These are phyloP conservation scores for Chelonus insularis DNA, from an alignment of 1,140 invertebrate genomes.

Conservation along the genomic window DNA sequence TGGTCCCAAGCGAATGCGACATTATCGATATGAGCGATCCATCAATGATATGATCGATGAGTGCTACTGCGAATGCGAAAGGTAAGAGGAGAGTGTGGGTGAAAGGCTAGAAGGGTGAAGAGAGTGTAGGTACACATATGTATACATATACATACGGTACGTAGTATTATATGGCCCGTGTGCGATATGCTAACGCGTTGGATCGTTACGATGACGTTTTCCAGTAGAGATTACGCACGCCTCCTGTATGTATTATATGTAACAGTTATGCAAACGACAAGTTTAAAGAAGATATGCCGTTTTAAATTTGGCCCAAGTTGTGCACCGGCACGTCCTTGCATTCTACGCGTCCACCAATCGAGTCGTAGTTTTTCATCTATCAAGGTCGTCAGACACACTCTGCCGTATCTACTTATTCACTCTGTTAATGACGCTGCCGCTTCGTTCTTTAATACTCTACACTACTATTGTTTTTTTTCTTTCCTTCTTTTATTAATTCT, in stretches of 20 bases:
- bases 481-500: too few species aligned
- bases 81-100: not conserved
- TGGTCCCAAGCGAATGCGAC: constrained; percentile 14
- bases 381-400: constrained; percentile 13
- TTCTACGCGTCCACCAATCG: not conserved
- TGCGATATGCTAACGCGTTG: constrained; percentile 30
- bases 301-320: constrained; percentile 10
- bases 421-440: not conserved
- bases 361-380: constrained; percentile 14
- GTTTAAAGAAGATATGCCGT: constrained; percentile 30
- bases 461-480: too few species aligned
- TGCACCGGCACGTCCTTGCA: constrained; percentile 12
- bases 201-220: constrained; percentile 33
- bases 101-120: not conserved
- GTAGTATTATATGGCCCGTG: not conserved
- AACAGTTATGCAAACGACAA: constrained; percentile 29
- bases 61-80: constrained; percentile 5
- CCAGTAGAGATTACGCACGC: constrained; percentile 31
- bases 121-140: not conserved
- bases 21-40: constrained; percentile 27
- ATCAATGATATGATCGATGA: constrained; percentile 28
- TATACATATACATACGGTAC: not conserved
- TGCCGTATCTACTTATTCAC: too few species aligned
- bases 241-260: constrained; percentile 14
- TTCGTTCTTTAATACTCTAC: too few species aligned